Evolutionary conservation across 2,797 vertebrate genomes (phyloP), one percentile per base, ranked within the genome.

Genomic region (Clarias platycephalus): DNA sequence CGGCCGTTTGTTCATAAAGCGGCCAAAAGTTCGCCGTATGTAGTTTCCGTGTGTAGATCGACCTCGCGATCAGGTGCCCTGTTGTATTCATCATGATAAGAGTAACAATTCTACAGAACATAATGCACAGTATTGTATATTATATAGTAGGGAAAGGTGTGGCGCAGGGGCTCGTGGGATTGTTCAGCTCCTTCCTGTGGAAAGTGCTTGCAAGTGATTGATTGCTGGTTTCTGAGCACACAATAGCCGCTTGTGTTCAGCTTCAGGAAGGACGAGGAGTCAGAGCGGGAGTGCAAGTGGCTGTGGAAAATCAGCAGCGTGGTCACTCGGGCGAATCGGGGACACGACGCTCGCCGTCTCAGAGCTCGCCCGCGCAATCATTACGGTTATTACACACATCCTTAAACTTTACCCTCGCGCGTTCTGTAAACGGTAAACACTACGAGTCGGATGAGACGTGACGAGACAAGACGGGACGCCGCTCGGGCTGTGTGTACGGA

Each of bases 211-310:
- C 26, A 53, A 58, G 12, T 63, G 77, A 80, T 60, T n/a, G 77
- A 80, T 84, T 49, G 40, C n/a, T 31, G 16, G 67, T 70, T 78
- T 76, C 40, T 58, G 76, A 31, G 16, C 34, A 22, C 28, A 77
- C 82, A 83, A 77, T 31, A 58, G 71, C n/a, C 24, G 40, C 63
- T 49, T 70, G 37, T 77, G 72, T 78, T 79, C 57, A 12, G 80
- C 57, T 81, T 81, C 44, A 77, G 82, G 63, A 74, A 81, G 76
- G 49, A 76, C 67, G 80, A 77, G 66, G 62, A 81, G 85, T 83
- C 83, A 85, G 71, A 64, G 70, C 75, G 66, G 62, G 74, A 22
- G 63, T 79, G 85, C 62, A 63, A 22, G 63, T 79, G 85, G 79
- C 66, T 67, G 18, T 58, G 71, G 74, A 80, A 40, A 79, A 81